Percentiles rank a stretch among this genome's conserved stretches.
phyloP scores from a whole-genome alignment of 2,797 vertebrate genomes.

The Trematomus bernacchii region DNA sequence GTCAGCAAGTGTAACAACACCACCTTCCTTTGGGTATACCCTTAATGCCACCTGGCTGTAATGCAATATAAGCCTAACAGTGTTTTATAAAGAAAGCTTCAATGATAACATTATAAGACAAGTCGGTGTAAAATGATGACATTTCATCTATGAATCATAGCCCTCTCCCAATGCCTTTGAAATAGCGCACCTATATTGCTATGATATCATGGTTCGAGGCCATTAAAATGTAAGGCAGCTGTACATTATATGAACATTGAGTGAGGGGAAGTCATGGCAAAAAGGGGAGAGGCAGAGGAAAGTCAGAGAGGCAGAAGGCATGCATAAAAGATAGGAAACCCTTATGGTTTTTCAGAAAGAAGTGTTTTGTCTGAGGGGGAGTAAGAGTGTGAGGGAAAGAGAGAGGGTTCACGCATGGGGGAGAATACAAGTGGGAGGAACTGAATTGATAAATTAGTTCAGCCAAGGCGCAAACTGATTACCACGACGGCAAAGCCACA shows the following conservation, averaged over 20 bases:
- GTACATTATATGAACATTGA: constrained; percentile 66
- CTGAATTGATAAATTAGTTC: constrained; percentile 87
- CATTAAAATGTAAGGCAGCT: constrained; percentile 73
- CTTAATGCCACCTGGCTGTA: constrained; percentile 40
- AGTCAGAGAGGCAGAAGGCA: constrained; percentile 69
- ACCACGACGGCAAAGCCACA: constrained; percentile 78
- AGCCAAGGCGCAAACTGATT: constrained; percentile 84
- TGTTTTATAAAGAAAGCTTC: constrained; percentile 29
- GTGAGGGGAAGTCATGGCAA: constrained; percentile 53
- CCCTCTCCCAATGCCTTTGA: constrained; percentile 45
- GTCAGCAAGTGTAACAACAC: constrained; percentile 73
- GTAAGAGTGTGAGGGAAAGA: constrained; percentile 40
- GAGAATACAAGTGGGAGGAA: constrained; percentile 84
- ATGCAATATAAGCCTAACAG: neutral
- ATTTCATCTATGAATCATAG: constrained; percentile 63
- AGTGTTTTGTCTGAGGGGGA: constrained; percentile 70
- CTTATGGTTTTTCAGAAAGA: constrained; percentile 74
- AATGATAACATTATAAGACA: constrained; percentile 38
- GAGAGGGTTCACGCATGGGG: constrained; percentile 78
- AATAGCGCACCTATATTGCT: constrained; percentile 53
- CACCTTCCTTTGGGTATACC: constrained; percentile 51
- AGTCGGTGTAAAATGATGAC: constrained; percentile 43
- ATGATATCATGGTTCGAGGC: constrained; percentile 68
- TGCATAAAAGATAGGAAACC: constrained; percentile 79
- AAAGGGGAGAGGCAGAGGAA: constrained; percentile 29